phyloP scores from a whole-genome alignment of 2,888 invertebrate genomes.

The Uloborus plumipes region DNA sequence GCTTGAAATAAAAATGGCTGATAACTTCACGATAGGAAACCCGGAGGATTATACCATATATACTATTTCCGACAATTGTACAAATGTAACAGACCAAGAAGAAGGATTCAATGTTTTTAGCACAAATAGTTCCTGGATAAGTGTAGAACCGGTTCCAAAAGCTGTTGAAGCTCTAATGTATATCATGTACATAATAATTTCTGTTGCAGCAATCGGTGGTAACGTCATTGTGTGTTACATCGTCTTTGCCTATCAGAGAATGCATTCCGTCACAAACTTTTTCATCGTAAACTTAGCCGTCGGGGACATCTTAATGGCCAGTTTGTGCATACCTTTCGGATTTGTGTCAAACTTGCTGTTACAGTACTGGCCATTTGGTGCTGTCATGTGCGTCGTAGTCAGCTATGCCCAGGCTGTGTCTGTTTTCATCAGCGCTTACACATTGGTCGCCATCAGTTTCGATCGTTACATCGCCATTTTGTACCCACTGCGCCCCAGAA shows the following conservation, averaged over 20 bases:
- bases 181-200: conserved; percentile 72
- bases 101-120: no score
- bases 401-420: conserved; percentile 80
- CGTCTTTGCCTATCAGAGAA: conserved; percentile 84
- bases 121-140: conserved; percentile 6
- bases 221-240: conserved; percentile 83
- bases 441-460: conserved; percentile 88
- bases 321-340: conserved; percentile 92
- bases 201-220: conserved; percentile 72
- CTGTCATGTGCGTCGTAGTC: conserved; percentile 84
- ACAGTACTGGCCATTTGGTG: conserved; percentile 89
- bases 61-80: no score
- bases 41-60: no score
- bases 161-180: conserved; percentile 71
- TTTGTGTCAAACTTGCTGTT: conserved; percentile 85
- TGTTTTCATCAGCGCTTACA: conserved; percentile 79
- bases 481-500: conserved; percentile 85
- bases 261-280: conserved; percentile 93
- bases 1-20: no score
- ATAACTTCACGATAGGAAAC: no score
- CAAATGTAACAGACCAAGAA: no score
- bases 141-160: conserved; percentile 33
- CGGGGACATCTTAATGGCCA: conserved; percentile 89
- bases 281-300: conserved; percentile 88
- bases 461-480: conserved; percentile 94